A percentile compares a stretch with the other conserved stretches of the same genome.
Conservation (phyloP, 2,888 invertebrate species). For the Arrhopalites spinosus region DNA sequence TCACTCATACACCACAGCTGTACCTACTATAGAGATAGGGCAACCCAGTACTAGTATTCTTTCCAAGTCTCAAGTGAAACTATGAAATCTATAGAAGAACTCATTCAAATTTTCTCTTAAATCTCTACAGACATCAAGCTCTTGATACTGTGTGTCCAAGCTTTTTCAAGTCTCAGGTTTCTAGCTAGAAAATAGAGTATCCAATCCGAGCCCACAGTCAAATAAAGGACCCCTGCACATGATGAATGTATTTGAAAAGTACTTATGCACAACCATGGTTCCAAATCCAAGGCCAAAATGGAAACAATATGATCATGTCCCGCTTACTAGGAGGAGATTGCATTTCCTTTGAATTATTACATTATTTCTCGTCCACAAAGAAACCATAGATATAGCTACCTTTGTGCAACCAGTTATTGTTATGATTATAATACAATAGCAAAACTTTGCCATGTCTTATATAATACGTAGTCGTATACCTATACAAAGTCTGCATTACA, state of each 20-base stretch:
- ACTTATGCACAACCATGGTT: background rate
- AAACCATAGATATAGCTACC: background rate
- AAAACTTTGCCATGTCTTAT: too few species aligned
- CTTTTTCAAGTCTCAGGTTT: too few species aligned
- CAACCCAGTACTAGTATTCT: too few species aligned
- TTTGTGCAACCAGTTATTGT: conserved; percentile 9
- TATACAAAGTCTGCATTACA: too few species aligned
- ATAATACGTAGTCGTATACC: too few species aligned
- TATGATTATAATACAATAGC: background rate
- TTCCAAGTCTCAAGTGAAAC: background rate
- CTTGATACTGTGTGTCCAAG: background rate
- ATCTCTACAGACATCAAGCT: too few species aligned
- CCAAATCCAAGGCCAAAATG: background rate
- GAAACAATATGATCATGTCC: conserved; percentile 2
- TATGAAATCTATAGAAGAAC: too few species aligned
- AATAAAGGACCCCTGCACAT: background rate
- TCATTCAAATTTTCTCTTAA: too few species aligned
- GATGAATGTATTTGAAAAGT: conserved; percentile 2
- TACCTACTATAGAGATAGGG: too few species aligned
- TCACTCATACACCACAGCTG: background rate
- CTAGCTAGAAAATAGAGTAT: too few species aligned
- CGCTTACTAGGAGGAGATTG: conserved; percentile 1
- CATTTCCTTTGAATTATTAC: conserved; percentile 17
- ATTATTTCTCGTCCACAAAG: conserved; percentile 8
- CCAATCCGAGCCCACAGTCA: background rate